These are phyloP conservation scores for Melanargia galathea DNA, from an alignment of 2,888 invertebrate species.

Conservation along the genomic window DNA sequence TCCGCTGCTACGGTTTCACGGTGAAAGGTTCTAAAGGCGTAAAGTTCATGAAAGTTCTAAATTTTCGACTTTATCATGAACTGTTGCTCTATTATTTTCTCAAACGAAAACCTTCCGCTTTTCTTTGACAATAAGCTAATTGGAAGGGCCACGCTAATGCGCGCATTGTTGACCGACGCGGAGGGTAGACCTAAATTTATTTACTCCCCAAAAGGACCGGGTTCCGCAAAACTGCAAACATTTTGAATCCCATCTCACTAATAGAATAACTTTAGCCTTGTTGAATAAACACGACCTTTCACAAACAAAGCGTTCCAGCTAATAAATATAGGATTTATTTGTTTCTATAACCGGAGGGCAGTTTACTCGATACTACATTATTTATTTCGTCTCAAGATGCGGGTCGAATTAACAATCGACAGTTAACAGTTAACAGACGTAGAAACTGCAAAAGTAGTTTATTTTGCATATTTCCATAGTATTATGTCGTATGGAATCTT, in stretches of 20 bases:
- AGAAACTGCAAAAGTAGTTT: no score
- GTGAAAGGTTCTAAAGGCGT: no score
- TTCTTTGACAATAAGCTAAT: not conserved
- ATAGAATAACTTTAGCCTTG: conserved; percentile 31
- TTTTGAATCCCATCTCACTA: conserved; percentile 26
- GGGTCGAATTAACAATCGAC: no score
- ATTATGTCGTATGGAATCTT: no score
- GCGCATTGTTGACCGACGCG: conserved; percentile 2
- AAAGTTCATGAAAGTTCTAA: no score
- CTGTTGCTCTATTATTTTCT: not conserved
- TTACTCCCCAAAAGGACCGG: conserved; percentile 13
- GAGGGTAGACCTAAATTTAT: conserved; percentile 16
- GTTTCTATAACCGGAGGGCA: conserved; percentile 19
- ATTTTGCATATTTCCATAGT: no score
- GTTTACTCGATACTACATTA: conserved; percentile 1
- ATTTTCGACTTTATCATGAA: not conserved
- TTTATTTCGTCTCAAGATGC: conserved; percentile 17
- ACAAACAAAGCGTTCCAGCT: conserved; percentile 25
- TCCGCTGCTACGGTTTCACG: no score
- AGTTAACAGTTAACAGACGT: no score
- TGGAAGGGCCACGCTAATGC: not conserved
- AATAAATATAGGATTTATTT: conserved; percentile 29
- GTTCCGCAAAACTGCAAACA: conserved; percentile 23
- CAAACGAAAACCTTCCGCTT: not conserved
- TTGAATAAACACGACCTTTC: conserved; percentile 20